Conservation (phyloP, 2,888 invertebrate genomes). For the Heliconius erato region DNA sequence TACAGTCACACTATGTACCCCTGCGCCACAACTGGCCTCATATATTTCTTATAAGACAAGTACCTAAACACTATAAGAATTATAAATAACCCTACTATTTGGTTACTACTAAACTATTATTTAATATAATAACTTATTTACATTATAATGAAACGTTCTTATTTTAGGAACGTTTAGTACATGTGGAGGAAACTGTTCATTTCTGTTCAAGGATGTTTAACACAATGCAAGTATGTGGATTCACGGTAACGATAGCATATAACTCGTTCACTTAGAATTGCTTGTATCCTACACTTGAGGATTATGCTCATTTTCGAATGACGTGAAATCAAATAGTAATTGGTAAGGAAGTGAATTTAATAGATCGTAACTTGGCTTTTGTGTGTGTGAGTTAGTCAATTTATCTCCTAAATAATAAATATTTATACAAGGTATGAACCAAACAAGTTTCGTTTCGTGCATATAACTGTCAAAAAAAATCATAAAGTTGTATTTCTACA, state of each 20-base stretch:
- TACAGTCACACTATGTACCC: too few relatives aligned
- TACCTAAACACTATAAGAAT: too few relatives aligned
- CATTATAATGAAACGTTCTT: conserved; percentile 21
- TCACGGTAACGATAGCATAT: conserved; percentile 54
- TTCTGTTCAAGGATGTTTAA: conserved; percentile 56
- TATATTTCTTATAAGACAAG: too few relatives aligned
- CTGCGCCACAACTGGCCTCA: too few relatives aligned
- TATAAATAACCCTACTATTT: too few relatives aligned
- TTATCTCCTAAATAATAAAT: too few relatives aligned
- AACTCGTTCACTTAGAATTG: conserved; percentile 52
- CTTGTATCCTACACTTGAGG: conserved; percentile 55
- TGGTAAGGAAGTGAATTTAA: not conserved
- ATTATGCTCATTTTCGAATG: conserved; percentile 39
- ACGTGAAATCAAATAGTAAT: conserved; percentile 18
- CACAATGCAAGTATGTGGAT: conserved; percentile 52
- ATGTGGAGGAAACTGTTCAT: conserved; percentile 68
- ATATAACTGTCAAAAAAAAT: too few relatives aligned
- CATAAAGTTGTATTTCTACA: too few relatives aligned
- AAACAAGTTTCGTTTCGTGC: too few relatives aligned
- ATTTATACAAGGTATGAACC: too few relatives aligned
- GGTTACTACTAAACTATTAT: not conserved
- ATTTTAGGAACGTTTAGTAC: conserved; percentile 39
- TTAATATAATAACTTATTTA: not conserved
- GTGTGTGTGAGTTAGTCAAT: too few relatives aligned
- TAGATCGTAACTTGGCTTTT: not conserved